A percentile compares a stretch with the other conserved stretches of the same genome.
Evolutionary conservation across 2,113 vertebrate genomes (phyloP).

Genomic region (Cebidichthys violaceus): DNA sequence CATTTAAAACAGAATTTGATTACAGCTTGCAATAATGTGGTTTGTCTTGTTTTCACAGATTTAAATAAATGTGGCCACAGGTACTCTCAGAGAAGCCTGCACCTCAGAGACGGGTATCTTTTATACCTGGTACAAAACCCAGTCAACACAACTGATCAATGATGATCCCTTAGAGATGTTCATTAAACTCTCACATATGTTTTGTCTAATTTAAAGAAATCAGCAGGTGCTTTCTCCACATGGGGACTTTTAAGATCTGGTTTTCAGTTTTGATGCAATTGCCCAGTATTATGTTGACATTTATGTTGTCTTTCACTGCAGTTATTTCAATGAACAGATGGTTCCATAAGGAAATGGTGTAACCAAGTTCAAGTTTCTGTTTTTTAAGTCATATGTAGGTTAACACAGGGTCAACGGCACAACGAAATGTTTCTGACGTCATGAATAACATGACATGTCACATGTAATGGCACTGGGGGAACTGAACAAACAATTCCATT

Average conservation of each 20-base stretch:
- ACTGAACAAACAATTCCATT: neutral
- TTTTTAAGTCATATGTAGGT: neutral
- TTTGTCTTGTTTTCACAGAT: neutral
- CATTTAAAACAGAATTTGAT: conserved; percentile 13
- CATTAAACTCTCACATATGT: neutral
- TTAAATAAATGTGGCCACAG: neutral
- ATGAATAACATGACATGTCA: neutral
- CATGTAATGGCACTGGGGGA: neutral
- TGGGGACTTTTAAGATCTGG: neutral
- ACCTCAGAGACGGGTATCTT: neutral
- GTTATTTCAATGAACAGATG: neutral
- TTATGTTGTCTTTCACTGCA: neutral
- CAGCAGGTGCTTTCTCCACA: neutral
- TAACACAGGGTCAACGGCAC: neutral
- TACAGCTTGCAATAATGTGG: conserved; percentile 25
- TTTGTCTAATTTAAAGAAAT: neutral
- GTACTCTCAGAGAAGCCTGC: neutral
- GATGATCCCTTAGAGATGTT: neutral
- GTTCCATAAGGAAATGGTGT: neutral
- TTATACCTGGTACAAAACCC: conserved; percentile 5
- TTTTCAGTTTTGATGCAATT: neutral
- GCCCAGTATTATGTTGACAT: neutral
- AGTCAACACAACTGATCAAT: neutral
- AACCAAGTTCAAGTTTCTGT: neutral
- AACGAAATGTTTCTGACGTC: neutral